Conservation (phyloP, 2,888 invertebrate species). For the Parthenolecanium corni region DNA sequence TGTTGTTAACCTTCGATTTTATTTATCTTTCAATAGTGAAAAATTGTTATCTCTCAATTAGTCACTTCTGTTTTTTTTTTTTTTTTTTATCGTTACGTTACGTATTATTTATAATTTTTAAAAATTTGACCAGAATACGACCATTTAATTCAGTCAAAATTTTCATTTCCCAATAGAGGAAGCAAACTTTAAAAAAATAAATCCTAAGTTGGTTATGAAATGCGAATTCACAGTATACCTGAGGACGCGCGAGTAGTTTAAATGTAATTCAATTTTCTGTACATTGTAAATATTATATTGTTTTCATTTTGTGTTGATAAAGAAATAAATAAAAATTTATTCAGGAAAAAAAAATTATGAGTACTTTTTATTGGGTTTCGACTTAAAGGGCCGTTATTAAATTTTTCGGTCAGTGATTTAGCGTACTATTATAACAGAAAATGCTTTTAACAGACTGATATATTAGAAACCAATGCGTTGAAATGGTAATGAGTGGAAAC, state of each 20-base stretch:
- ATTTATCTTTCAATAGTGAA: slow-evolving; percentile 1
- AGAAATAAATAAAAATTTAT: slow-evolving; percentile 18
- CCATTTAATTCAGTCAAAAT: background rate
- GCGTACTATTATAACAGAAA: too few species aligned
- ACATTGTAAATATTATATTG: slow-evolving; percentile 16
- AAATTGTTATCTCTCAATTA: background rate
- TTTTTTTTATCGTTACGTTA: background rate
- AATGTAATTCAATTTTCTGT: slow-evolving; percentile 18
- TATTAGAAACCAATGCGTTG: too few species aligned
- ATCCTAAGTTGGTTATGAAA: background rate
- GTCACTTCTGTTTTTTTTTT: background rate
- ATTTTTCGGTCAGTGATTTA: too few species aligned
- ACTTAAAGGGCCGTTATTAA: too few species aligned
- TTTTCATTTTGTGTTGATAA: slow-evolving; percentile 26
- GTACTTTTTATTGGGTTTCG: too few species aligned
- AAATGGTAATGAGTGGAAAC: too few species aligned
- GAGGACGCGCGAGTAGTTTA: slow-evolving; percentile 18
- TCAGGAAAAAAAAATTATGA: too few species aligned
- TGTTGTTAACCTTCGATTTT: slow-evolving; percentile 1
- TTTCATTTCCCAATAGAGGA: background rate
- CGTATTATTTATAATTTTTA: background rate
- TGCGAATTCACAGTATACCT: too few species aligned
- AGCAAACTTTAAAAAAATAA: background rate
- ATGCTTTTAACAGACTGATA: too few species aligned
- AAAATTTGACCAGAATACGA: background rate